Evolutionary conservation across 2,113 vertebrate genomes (phyloP), one percentile per base, ranked within the genome.

Genomic region (Cephalopterus ornatus): DNA sequence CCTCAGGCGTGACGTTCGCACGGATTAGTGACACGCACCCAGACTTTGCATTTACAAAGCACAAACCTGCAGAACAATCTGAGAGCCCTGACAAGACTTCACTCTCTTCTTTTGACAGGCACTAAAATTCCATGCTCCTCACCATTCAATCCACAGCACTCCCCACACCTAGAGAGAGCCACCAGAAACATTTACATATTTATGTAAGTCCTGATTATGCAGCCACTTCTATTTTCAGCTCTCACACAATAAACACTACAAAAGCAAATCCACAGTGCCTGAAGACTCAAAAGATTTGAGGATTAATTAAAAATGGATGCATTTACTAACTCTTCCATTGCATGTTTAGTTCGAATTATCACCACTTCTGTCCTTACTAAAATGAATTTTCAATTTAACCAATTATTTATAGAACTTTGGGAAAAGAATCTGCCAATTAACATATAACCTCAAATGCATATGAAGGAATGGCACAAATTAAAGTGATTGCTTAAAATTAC

Each of bases 151-250:
- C 32, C 37, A 22, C 35, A 47, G 41, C 88, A 61, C 42, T 88
- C 63, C 73, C 91, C 73, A 77, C 65, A 92, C 86, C 89, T 75
- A 55, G 72, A 49, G 67, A 47, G 78, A 42, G 55, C 58, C 68
- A 95, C 61, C 61, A 88, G 80, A 11, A 71, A 62, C 68, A 96
- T 92, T 72, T 86, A 72, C 88, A 92, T 92, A 87, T 65, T 94
- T 91, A 94, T 75, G 23, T 89, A 93, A 92, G 61, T 26, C 85
- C 86, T 63, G 74, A 91, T 91, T 89, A 93, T 71, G 79, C 75
- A 96, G 67, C 82, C 62, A 52, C 58, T 74, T 71, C 88, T 94
- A 83, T 84, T 83, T 90, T 61, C 79, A 88, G 32, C 47, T 72
- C 73, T 68, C 35, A 67, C 82, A 94, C 59, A 88, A 83, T 52